These are phyloP conservation scores for Latrodectus geometricus DNA, from an alignment of 1,140 invertebrate genomes.

Conservation along the genomic window DNA sequence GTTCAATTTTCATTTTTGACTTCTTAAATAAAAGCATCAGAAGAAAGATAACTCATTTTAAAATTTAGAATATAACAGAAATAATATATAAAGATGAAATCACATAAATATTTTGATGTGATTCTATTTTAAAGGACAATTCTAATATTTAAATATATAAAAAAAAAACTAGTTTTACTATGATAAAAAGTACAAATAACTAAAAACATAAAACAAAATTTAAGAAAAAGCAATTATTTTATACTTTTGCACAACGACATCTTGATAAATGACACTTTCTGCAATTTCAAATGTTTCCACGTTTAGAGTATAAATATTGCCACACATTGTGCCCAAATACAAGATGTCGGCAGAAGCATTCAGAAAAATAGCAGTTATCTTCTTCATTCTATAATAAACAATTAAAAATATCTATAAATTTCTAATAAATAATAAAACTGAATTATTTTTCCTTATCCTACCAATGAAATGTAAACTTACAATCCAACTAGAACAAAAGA, in stretches of 20 bases:
- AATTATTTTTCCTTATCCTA: background rate
- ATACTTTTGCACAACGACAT: slow-evolving; percentile 90
- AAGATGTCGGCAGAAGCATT: slow-evolving; percentile 82
- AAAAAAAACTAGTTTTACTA: too few species aligned
- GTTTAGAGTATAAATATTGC: slow-evolving; percentile 92
- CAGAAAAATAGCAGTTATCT: slow-evolving; percentile 86
- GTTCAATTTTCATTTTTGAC: too few species aligned
- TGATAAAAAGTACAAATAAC: too few species aligned
- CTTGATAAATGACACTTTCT: slow-evolving; percentile 94
- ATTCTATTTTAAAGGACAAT: too few species aligned
- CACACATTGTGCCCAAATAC: slow-evolving; percentile 93
- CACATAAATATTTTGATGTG: too few species aligned
- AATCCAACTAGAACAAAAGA: slow-evolving; percentile 83
- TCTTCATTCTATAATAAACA: slow-evolving; percentile 74
- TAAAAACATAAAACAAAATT: too few species aligned
- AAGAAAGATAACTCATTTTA: too few species aligned
- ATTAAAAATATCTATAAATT: background rate
- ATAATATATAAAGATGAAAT: too few species aligned
- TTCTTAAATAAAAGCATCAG: too few species aligned
- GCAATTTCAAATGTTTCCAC: slow-evolving; percentile 84
- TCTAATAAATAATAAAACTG: background rate
- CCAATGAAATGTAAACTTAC: slow-evolving; percentile 67
- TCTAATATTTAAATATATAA: too few species aligned
- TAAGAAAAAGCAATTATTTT: background rate
- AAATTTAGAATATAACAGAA: too few species aligned